Conservation (phyloP, 2,797 vertebrate species). For the Enteromius paludinosus region DNA sequence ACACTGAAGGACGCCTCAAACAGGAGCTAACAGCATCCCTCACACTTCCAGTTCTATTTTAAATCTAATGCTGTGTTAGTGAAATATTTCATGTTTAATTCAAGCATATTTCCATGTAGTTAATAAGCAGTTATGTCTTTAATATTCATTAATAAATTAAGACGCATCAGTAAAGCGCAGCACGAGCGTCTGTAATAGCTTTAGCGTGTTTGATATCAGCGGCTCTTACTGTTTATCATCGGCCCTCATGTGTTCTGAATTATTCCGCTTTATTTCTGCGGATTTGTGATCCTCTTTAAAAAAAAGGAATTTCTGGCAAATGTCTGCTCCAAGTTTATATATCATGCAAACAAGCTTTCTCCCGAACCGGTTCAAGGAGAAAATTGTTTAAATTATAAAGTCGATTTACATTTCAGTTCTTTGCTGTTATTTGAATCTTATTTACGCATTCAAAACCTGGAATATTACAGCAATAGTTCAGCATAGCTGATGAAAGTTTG, state of each 20-base stretch:
- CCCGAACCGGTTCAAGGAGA: background rate
- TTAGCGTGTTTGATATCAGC: background rate
- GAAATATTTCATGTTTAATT: background rate
- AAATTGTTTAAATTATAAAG: background rate
- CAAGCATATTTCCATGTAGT: background rate
- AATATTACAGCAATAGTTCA: background rate
- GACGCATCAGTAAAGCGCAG: background rate
- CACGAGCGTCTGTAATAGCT: background rate
- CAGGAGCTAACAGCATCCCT: background rate
- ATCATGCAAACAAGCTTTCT: background rate
- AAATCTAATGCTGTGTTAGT: background rate
- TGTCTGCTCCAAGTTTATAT: background rate
- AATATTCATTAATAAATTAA: conserved; percentile 2
- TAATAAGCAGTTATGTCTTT: background rate
- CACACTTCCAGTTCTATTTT: background rate
- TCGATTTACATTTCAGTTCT: background rate
- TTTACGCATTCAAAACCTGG: background rate
- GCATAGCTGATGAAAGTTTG: background rate
- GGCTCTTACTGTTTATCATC: background rate
- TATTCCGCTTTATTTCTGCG: background rate
- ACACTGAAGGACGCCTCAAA: background rate
- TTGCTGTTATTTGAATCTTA: background rate
- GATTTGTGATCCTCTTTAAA: background rate
- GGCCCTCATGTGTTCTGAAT: background rate
- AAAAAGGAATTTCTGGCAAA: background rate